These are phyloP conservation scores for Pollimyrus isidori DNA, from an alignment of 2,113 vertebrate genomes.

Conservation along the genomic window DNA sequence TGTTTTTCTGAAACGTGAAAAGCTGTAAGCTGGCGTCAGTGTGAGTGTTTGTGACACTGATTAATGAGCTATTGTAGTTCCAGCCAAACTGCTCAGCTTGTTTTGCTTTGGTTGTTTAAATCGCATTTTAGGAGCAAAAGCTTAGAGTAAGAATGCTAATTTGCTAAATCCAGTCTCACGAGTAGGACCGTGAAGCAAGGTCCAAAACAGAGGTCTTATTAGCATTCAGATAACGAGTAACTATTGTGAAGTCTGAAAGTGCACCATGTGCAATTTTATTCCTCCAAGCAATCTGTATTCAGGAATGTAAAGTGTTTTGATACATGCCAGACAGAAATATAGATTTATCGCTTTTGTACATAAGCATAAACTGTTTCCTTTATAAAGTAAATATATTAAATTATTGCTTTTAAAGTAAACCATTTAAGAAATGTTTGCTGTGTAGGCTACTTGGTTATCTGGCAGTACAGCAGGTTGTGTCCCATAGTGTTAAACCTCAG, in stretches of 20 bases:
- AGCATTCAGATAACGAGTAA: background rate
- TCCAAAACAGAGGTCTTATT: background rate
- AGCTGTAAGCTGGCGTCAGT: background rate
- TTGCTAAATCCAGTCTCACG: background rate
- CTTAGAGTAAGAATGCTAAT: background rate
- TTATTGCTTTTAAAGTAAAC: background rate
- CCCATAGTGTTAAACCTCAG: background rate
- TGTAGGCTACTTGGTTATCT: background rate
- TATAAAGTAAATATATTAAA: background rate
- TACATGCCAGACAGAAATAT: background rate
- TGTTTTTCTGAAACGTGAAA: background rate
- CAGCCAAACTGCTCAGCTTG: background rate
- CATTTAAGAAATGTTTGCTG: background rate
- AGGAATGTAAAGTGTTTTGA: constrained; percentile 9
- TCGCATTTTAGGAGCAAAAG: background rate
- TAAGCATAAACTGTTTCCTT: background rate
- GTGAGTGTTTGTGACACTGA: background rate
- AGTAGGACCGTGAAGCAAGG: background rate
- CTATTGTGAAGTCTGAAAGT: background rate
- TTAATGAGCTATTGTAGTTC: background rate
- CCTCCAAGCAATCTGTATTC: background rate
- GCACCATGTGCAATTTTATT: background rate
- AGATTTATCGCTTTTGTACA: background rate
- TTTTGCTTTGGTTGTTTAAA: background rate
- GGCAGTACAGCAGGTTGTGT: background rate